Base-by-base conservation (phyloP, 2,888 invertebrate genomes). In the Crepidodera aurea region DNA sequence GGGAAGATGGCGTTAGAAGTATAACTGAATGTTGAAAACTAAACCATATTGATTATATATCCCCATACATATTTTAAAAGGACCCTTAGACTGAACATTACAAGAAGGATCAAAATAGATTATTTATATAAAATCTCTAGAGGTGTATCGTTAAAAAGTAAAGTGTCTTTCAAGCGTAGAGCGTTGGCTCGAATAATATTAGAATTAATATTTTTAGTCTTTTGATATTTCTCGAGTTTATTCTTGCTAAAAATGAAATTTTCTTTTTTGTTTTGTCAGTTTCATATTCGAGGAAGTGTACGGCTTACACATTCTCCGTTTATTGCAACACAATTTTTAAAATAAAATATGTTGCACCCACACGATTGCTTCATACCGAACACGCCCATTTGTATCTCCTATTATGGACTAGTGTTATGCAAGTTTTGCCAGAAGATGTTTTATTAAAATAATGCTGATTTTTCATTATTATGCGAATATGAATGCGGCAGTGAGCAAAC, bases 31-130 rank as follows among this genome's bases (percentile, higher is more conserved):
- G 25, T 27, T 19, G 37, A 50, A 50, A n/a, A 27, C 25, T 19
- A 40, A 56, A 56, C 22, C 34, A 29, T 56, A 57, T 57, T 57
- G 57, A 57, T 57, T 57, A 57, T 57, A 39, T 39, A 57, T 57
- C 18, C 16, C 37, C 29, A 57, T 57, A 39, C 57, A 57, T 57
- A 57, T 57, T 57, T 50, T 50, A 57, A 48, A 27, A 50, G 44
- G 27, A 57, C 15, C 50, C n/a, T 48, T 57, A 50, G 48, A 34
- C 50, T 25, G 50, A 37, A 46, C 19, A 29, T 15, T 15, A 19
- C 22, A 34, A 56, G 40, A 37, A 48, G 40, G 57, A 50, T 57
- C 56, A 48, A 50, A 40, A 57, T 39, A 50, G 39, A 40, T 57
- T 40, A 57, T 57, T 57, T 50, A 48, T 25, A 29, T 46, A 19